Conservation (phyloP, 2,797 vertebrate genomes). For the Calcarius lapponicus region DNA sequence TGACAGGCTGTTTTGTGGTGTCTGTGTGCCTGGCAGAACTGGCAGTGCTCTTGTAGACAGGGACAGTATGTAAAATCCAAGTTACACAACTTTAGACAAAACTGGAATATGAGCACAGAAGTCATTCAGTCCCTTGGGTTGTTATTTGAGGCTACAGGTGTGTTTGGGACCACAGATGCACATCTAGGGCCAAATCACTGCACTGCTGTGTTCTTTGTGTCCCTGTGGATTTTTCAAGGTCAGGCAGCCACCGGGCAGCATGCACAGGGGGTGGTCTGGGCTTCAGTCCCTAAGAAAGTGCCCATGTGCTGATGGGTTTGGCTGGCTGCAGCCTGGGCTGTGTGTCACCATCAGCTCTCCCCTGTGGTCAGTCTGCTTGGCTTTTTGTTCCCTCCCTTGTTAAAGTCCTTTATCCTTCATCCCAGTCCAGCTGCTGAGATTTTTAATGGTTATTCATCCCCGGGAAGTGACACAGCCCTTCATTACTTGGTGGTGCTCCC, state of each 20-base stretch:
- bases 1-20: not conserved
- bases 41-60: not conserved
- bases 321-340: not conserved
- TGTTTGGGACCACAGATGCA: not conserved
- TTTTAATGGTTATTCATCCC: not conserved
- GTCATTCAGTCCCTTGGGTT: not conserved
- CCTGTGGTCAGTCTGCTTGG: not conserved
- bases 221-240: not conserved
- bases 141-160: not conserved
- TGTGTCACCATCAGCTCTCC: not conserved
- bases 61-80: not conserved
- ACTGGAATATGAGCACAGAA: not conserved
- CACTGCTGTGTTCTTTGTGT: not conserved
- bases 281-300: not conserved
- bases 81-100: not conserved
- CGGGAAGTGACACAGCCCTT: slow-evolving; percentile 3
- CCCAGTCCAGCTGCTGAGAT: not conserved
- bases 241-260: not conserved
- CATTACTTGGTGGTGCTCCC: not conserved
- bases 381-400: not conserved
- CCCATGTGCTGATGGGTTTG: not conserved
- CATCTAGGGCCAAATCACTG: not conserved
- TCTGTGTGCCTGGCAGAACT: not conserved
- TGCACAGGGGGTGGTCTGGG: not conserved
- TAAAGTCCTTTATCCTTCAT: not conserved